Evolutionary conservation across 2,113 vertebrate species (phyloP), one percentile per base, ranked within the genome.

Genomic region (Eulemur rufifrons): DNA sequence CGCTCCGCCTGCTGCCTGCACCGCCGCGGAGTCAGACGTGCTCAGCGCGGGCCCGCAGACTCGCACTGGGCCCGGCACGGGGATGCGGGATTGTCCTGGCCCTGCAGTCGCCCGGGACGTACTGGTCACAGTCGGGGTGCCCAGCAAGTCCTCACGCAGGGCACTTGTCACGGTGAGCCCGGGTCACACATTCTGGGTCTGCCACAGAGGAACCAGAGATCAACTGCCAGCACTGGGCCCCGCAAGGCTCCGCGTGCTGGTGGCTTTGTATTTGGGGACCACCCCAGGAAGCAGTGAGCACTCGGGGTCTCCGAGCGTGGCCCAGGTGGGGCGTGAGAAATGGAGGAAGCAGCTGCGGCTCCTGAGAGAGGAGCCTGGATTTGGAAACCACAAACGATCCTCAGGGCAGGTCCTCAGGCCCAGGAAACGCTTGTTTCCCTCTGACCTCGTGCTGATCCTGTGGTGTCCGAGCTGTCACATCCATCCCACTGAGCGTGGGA

Each of bases 161-260:
- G 20, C 4, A 0, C 5, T 42, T 47, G 71, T n/a, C 20, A 25
- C 68, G 3, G 14, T 68, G 71, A 81, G 21, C 50, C 95, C 52
- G 6, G 52, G 96, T 89, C 96, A 95, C 63, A 23, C 95, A 82
- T 86, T 96, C 87, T 73, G 37, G 37, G 89, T 96, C 95, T 42
- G 96, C 86, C 94, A 63, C 95, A 64, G 97, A 95, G 96, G 83
- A 96, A 96, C 81, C 90, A 59, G 59, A 96, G 59, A 63, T 90
- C 90, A 81, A 78, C 56, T 54, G 12, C 11, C 92, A 93, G 93
- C 13, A 0, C 78, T 63, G 86, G 86, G 96, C 97, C 94, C 45
- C 34, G 0, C 29, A 3, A 89, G 64, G 20, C 81, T 85, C 78
- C 66, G 42, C 74, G 4, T 88, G 1, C 93, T 64, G 0, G 94